These are phyloP conservation scores for Asteroscopus sphinx DNA, from an alignment of 2,888 invertebrate genomes.

Conservation along the genomic window DNA sequence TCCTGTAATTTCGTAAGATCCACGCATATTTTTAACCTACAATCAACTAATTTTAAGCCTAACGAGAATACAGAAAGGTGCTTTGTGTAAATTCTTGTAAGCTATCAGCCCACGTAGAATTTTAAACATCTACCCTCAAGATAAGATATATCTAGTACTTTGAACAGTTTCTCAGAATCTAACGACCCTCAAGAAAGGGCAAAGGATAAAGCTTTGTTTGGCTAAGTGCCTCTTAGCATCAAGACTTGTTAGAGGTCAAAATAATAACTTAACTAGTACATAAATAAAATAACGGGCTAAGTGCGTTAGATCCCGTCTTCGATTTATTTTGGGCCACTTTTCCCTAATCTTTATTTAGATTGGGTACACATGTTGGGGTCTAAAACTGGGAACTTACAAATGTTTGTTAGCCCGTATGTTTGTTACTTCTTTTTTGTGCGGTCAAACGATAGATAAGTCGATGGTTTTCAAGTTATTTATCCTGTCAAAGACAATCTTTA, in stretches of 20 bases:
- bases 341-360: conserved; percentile 22
- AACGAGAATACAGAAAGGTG: too few species aligned
- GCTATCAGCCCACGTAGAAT: background rate
- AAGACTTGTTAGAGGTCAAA: conserved; percentile 28
- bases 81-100: background rate
- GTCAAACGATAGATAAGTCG: background rate
- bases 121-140: conserved; percentile 3
- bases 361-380: background rate
- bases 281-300: conserved; percentile 49
- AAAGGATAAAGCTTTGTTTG: conserved; percentile 26
- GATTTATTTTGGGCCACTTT: conserved; percentile 27
- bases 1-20: too few species aligned
- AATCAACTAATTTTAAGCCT: too few species aligned
- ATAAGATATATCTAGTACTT: conserved; percentile 6
- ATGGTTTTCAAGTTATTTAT: too few species aligned
- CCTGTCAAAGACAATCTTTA: too few species aligned
- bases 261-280: conserved; percentile 34
- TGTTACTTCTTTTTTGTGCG: conserved; percentile 10
- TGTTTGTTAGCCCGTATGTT: conserved; percentile 28
- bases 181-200: conserved; percentile 14
- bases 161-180: conserved; percentile 19
- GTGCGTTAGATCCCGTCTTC: conserved; percentile 14
- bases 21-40: too few species aligned
- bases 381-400: conserved; percentile 1
- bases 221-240: conserved; percentile 24